These are phyloP conservation scores for Rhabditophanes sp. DNA, from an alignment of 2,888 invertebrate species.

Conservation along the genomic window DNA sequence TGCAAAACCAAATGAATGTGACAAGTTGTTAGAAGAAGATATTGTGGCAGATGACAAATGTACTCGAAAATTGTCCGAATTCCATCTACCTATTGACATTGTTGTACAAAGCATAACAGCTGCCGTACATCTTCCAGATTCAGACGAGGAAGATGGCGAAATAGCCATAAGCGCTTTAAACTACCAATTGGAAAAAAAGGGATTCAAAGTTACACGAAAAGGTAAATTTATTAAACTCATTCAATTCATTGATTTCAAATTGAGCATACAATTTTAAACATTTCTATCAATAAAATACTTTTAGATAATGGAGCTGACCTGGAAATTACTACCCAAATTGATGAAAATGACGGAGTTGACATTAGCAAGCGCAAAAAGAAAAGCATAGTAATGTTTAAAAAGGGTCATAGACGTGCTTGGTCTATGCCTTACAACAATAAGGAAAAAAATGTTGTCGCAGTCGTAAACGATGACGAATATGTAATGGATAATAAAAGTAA, in stretches of 20 bases:
- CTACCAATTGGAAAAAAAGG: conserved; percentile 2
- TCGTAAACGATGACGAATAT: conserved; percentile 21
- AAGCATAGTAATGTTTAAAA: conserved; percentile 20
- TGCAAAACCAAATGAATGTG: too few relatives aligned
- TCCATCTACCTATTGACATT: conserved; percentile 38
- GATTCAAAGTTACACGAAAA: conserved; percentile 2
- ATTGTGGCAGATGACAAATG: too few relatives aligned
- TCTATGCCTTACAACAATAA: conserved; percentile 37
- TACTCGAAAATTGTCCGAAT: too few relatives aligned
- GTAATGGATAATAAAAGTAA: too few relatives aligned
- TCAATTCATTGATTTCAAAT: not conserved
- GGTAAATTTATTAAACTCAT: conserved; percentile 2
- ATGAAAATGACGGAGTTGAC: not conserved
- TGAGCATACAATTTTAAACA: not conserved
- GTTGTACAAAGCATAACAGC: conserved; percentile 35
- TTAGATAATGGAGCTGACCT: conserved; percentile 5
- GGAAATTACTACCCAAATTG: not conserved
- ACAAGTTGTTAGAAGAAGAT: too few relatives aligned
- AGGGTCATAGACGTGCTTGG: conserved; percentile 40
- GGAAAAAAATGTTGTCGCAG: conserved; percentile 32
- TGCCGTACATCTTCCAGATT: too few relatives aligned
- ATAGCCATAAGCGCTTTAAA: conserved; percentile 4
- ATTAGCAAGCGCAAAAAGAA: too few relatives aligned
- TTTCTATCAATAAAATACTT: not conserved
- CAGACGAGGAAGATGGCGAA: too few relatives aligned